phyloP scores from a whole-genome alignment of 2,888 invertebrate species.

The Cantharis flavilabris region DNA sequence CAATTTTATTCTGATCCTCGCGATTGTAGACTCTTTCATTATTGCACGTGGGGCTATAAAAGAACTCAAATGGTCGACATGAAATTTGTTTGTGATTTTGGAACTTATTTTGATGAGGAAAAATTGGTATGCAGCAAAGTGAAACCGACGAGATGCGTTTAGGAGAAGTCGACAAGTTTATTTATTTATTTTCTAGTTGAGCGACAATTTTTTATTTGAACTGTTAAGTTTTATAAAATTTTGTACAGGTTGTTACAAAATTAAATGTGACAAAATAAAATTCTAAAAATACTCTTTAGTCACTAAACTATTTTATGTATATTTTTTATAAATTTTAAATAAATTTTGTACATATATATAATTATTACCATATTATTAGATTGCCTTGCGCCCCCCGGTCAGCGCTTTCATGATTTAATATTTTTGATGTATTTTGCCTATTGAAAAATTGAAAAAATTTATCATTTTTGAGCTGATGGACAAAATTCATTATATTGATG shows the following conservation, averaged over 20 bases:
- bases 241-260: not conserved
- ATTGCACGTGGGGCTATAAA: slow-evolving; percentile 64
- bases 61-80: slow-evolving; percentile 62
- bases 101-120: slow-evolving; percentile 60
- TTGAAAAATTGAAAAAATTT: too few species aligned
- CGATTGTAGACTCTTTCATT: slow-evolving; percentile 65
- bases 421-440: too few species aligned
- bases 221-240: slow-evolving; percentile 3
- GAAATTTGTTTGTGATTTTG: slow-evolving; percentile 64
- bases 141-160: slow-evolving; percentile 52
- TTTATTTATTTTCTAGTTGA: slow-evolving; percentile 18
- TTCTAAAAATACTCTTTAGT: slow-evolving; percentile 45
- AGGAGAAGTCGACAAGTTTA: slow-evolving; percentile 19
- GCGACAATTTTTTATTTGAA: not conserved
- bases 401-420: too few species aligned
- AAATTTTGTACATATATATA: slow-evolving; percentile 9
- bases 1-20: slow-evolving; percentile 63
- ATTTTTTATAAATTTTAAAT: slow-evolving; percentile 20
- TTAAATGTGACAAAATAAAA: not conserved
- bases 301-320: slow-evolving; percentile 36
- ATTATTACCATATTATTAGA: not conserved
- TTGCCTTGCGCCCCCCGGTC: too few species aligned
- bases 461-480: too few species aligned
- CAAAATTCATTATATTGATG: too few species aligned
- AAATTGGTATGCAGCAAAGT: slow-evolving; percentile 58